Evolutionary conservation across 2,888 invertebrate species (phyloP), one percentile per base, ranked within the genome.

Genomic region (Agonum fuliginosum): DNA sequence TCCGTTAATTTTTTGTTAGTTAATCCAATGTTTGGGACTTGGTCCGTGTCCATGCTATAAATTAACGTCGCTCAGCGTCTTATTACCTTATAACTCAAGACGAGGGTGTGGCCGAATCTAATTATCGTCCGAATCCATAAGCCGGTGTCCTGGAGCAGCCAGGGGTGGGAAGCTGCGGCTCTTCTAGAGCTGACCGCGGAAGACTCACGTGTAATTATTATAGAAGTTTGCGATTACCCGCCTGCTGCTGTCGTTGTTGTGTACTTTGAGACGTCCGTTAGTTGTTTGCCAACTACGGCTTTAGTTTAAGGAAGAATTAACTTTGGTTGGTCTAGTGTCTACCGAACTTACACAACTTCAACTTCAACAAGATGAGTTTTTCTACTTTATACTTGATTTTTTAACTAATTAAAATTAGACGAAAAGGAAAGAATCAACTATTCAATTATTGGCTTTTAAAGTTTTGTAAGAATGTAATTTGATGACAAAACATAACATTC

Each of bases 31-130:
- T 82, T 79, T 82, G 85, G 85, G 84, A 24, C 70, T 20, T 10
- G 70, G 34, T 8, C 24, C n/a, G 20, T 12, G 73, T 27, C 73
- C 48, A 20, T 37, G 84, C 86, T 85, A 86, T 86, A 86, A 86
- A 86, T 86, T 86, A 85, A 82, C 85, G 84, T 84, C 85, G 84
- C 84, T 82, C 83, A 83, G 85, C 84, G 83, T 85, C 86, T 85
- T 86, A 86, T 86, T 86, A 86, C 86, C 85, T 85, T 86, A 85
- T 86, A 85, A 86, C 86, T 86, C 85, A 86, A 85, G 86, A 85
- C 85, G 84, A 86, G 85, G 86, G 86, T 86, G 86, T 86, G 86
- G 85, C 84, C 81, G 85, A 85, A 85, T 86, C 85, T 85, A 86
- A 86, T 86, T 86, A 86, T 86, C 86, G 83, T 83, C 82, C 65